Evolutionary conservation across 2,888 invertebrate genomes (phyloP).

Genomic region (Acleris cristana): DNA sequence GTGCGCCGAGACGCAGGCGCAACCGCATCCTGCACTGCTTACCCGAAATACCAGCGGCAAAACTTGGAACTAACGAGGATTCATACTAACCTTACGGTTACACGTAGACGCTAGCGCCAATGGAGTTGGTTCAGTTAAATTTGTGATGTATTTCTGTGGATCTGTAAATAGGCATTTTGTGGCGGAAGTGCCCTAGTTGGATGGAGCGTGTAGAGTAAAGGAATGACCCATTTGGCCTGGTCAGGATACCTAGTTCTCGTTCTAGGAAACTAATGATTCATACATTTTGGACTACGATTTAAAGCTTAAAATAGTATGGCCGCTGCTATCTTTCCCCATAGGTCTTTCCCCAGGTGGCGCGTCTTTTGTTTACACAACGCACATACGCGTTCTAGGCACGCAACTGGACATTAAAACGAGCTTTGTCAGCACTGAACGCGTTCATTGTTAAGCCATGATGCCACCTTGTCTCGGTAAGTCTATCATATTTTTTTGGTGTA

Average conservation of each 20-base stretch:
- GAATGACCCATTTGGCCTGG: constrained; percentile 30
- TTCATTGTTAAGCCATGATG: too few species aligned
- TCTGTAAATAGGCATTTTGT: constrained; percentile 49
- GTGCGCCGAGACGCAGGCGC: neutral
- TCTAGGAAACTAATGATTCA: constrained; percentile 27
- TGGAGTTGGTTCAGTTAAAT: neutral
- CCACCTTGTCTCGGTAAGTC: too few species aligned
- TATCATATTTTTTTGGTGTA: too few species aligned
- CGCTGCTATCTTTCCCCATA: too few species aligned
- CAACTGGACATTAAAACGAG: too few species aligned
- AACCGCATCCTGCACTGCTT: constrained; percentile 14
- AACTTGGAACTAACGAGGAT: neutral
- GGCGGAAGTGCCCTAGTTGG: constrained; percentile 46
- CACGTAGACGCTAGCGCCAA: neutral
- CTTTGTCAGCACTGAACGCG: too few species aligned
- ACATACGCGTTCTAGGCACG: too few species aligned
- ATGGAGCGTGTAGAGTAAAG: constrained; percentile 7
- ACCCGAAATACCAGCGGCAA: constrained; percentile 3
- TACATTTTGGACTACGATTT: neutral
- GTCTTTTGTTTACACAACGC: too few species aligned
- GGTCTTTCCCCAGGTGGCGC: too few species aligned
- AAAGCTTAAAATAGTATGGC: too few species aligned
- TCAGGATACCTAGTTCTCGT: constrained; percentile 31
- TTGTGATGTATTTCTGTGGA: constrained; percentile 43
- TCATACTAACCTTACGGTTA: neutral